phyloP scores from a whole-genome alignment of 2,113 vertebrate genomes.

The Tonatia bakeri region DNA sequence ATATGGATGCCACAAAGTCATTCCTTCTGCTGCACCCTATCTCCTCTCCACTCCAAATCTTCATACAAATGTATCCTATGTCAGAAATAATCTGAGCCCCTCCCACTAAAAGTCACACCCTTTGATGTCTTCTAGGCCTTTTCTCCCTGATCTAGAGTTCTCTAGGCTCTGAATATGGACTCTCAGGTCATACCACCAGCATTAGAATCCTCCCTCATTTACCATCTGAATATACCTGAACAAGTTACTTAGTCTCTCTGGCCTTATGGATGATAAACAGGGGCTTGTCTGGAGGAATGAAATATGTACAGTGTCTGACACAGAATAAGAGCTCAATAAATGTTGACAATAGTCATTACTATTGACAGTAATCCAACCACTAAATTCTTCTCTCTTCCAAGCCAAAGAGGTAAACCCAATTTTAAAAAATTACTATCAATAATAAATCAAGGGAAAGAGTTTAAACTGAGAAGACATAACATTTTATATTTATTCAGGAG shows the following conservation, averaged over 20 bases:
- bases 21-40: background rate
- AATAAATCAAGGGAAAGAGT: background rate
- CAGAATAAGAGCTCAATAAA: background rate
- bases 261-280: background rate
- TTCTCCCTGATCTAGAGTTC: background rate
- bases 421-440: background rate
- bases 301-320: background rate
- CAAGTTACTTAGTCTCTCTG: background rate
- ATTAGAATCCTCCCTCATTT: background rate
- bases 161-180: background rate
- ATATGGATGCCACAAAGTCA: background rate
- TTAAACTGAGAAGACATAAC: slow-evolving; percentile 9
- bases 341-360: background rate
- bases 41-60: background rate
- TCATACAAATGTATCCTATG: background rate
- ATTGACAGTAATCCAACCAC: background rate
- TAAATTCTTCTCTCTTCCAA: background rate
- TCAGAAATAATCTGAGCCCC: background rate
- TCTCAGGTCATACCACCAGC: background rate
- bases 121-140: background rate
- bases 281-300: background rate
- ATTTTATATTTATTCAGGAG: background rate
- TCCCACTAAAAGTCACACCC: background rate
- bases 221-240: background rate
- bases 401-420: background rate